Base-by-base conservation (phyloP, 1,140 invertebrate genomes). In the Proales similis region DNA sequence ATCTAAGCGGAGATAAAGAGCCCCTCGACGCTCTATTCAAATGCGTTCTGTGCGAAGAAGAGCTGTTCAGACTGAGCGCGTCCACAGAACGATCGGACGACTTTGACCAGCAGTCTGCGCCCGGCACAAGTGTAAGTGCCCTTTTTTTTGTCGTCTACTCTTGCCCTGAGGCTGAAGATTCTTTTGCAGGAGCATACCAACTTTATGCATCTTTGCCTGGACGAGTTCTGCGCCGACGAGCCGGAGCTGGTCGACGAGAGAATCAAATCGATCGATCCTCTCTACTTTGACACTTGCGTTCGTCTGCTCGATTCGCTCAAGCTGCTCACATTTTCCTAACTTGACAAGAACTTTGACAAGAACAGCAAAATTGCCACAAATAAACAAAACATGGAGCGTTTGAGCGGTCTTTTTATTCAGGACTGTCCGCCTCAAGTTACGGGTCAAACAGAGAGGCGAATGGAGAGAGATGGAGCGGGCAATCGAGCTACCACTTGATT, bases 401-500 rank as follows among this genome's bases (percentile, higher is more conserved):
- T n/a, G n/a, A n/a, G n/a, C n/a, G n/a, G n/a, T n/a, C n/a, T n/a
- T n/a, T n/a, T n/a, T n/a, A n/a, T n/a, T n/a, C n/a, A n/a, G n/a
- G n/a, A n/a, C n/a, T n/a, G n/a, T n/a, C n/a, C n/a, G n/a, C n/a
- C n/a, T n/a, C n/a, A n/a, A n/a, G n/a, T n/a, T n/a, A n/a, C n/a
- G n/a, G n/a, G n/a, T n/a, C n/a, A n/a, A n/a, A n/a, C n/a, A n/a
- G n/a, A n/a, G n/a, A n/a, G n/a, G n/a, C n/a, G n/a, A n/a, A n/a
- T n/a, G n/a, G n/a, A n/a, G n/a, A n/a, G n/a, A n/a, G n/a, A n/a
- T n/a, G n/a, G n/a, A n/a, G n/a, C n/a, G n/a, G n/a, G n/a, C n/a
- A n/a, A n/a, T n/a, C n/a, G n/a, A n/a, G n/a, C n/a, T n/a, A 61
- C 57, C 57, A 61, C 47, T 61, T 61, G 4, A 61, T 45, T 20